Evolutionary conservation across 1,140 invertebrate genomes (phyloP), one percentile per base, ranked within the genome.

Genomic region (Drosophila sulfurigaster): DNA sequence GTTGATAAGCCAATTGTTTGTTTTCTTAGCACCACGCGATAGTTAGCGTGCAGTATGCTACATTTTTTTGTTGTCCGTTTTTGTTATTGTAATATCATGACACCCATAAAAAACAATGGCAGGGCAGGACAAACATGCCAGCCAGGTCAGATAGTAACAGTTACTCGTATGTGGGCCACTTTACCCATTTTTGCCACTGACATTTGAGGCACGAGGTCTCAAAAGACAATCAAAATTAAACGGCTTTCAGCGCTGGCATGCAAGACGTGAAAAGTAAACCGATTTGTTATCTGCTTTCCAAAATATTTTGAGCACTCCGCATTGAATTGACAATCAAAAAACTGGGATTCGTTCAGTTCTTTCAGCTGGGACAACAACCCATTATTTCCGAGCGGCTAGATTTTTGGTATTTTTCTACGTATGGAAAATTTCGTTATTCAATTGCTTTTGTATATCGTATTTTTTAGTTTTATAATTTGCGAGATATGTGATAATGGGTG

Each of bases 1-100:
- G 66, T 52, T 70, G 72, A 75, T 75, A 75, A 75, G 58, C 66
- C 72, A 75, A 74, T 63, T 75, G 72, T 75, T 75, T 75, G 66
- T 75, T 75, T 70, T 69, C 56, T 57, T 63, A 32, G 35, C 58
- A 20, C 66, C 72, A 75, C 72, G 58, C 72, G 66, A 75, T 49
- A 45, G 66, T 70, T 70, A 75, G 62, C 66, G 71, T 69, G 52
- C 32, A 30, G 51, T 57, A 41, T 56, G 11, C n/a, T 48, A 49
- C 6, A 54, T 35, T 25, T 46, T 45, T 65, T 52, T 38, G 7
- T 49, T 57, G 8, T 11, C 51, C 10, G 3, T 51, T 52, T 54
- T 54, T 60, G 32, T 48, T 10, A 38, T 28, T 13, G 30, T 60
- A 52, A 60, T 68, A 68, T 68, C 58, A 62, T 69, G 66, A 63